Conservation (phyloP, 92 coral and sea anemone species). For the Siderastrea siderea region DNA sequence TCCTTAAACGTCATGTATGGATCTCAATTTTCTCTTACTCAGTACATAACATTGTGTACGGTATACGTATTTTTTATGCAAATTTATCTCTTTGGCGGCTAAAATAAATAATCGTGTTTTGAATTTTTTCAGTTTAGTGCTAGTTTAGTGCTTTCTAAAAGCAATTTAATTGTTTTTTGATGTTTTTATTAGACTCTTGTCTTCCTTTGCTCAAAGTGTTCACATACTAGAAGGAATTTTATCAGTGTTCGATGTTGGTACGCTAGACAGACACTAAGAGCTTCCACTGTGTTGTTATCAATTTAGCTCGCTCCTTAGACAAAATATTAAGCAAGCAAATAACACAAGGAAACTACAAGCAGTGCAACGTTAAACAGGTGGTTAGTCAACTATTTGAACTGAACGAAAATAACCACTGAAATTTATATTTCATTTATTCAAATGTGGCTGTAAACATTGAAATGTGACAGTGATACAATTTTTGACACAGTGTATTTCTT, state of each 20-base stretch:
- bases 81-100: not conserved
- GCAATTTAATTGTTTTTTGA: not conserved
- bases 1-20: too few species aligned
- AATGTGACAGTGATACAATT: too few species aligned
- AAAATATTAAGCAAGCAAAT: not conserved
- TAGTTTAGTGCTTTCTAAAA: not conserved
- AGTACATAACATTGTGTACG: too few species aligned
- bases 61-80: not conserved
- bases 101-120: not conserved
- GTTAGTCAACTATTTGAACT: slow-evolving; percentile 24
- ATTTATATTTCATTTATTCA: not conserved
- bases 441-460: not conserved
- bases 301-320: not conserved
- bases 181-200: not conserved
- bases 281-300: too few species aligned
- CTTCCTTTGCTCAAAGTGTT: not conserved
- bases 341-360: not conserved
- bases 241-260: not conserved
- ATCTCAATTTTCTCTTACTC: too few species aligned
- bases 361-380: slow-evolving; percentile 23
- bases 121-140: not conserved
- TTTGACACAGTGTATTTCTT: too few species aligned
- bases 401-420: not conserved
- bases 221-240: not conserved
- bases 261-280: not conserved